phyloP scores from a whole-genome alignment of 2,797 vertebrate species.

The Parauchenoglanis punctatus region DNA sequence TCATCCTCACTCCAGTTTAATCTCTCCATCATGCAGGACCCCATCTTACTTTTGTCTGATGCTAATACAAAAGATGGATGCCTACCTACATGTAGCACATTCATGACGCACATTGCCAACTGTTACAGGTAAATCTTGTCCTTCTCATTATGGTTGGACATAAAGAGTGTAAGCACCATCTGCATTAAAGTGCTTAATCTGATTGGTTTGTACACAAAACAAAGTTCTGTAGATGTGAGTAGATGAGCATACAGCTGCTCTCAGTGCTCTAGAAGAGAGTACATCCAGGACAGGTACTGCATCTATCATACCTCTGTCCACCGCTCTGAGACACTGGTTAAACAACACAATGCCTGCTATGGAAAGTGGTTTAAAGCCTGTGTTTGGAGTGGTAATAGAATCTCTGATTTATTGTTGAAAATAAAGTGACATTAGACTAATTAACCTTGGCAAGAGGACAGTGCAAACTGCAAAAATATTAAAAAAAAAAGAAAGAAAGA shows the following conservation, averaged over 20 bases:
- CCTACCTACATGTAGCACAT: conserved; percentile 32
- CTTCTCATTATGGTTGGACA: conserved; percentile 25
- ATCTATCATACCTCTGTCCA: conserved; percentile 28
- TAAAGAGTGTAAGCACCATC: conserved; percentile 31
- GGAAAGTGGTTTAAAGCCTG: conserved; percentile 5
- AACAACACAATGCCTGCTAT: conserved; percentile 35
- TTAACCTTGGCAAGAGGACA: not conserved
- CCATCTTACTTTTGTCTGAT: too few relatives aligned
- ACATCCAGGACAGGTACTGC: conserved; percentile 33
- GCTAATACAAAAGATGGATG: too few relatives aligned
- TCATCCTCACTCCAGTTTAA: too few relatives aligned
- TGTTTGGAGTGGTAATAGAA: conserved; percentile 22
- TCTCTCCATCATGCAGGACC: too few relatives aligned
- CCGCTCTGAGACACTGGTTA: conserved; percentile 39
- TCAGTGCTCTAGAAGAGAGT: conserved; percentile 25
- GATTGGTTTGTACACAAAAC: conserved; percentile 47
- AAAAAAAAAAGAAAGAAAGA: not conserved
- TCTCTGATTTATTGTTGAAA: conserved; percentile 30
- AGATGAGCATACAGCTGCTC: conserved; percentile 46
- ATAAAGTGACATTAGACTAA: not conserved
- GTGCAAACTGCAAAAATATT: not conserved
- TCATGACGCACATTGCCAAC: conserved; percentile 26
- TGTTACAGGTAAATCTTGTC: conserved; percentile 31
- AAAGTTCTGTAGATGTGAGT: conserved; percentile 43
- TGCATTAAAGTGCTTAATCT: conserved; percentile 47